Evolutionary conservation across 1,140 invertebrate genomes (phyloP).

Genomic region (Brachionus manjavacas): DNA sequence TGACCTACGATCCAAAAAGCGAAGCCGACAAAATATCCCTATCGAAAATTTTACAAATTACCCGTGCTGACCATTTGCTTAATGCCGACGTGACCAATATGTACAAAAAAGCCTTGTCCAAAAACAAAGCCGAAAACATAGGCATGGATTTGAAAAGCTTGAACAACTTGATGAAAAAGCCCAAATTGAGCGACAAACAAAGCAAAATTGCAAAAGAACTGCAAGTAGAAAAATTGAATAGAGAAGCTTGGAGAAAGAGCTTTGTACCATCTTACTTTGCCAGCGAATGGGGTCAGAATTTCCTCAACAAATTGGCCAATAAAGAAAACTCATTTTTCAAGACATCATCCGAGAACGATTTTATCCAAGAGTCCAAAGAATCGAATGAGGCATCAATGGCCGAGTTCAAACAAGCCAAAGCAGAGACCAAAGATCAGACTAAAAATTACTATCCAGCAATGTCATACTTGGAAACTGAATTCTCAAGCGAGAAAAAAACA

Average conservation of each 20-base stretch:
- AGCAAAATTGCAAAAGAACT: neutral
- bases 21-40: neutral
- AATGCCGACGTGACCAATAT: neutral
- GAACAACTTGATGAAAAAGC: neutral
- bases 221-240: neutral
- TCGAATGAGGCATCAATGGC: neutral
- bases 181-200: neutral
- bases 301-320: slow-evolving; percentile 44
- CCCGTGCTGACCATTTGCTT: neutral
- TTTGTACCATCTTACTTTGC: slow-evolving; percentile 55
- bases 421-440: neutral
- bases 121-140: neutral
- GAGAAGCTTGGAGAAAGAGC: neutral
- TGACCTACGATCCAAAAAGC: neutral
- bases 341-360: slow-evolving; percentile 24
- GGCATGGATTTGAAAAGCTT: neutral
- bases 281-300: slow-evolving; percentile 55
- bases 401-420: neutral
- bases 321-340: slow-evolving; percentile 36
- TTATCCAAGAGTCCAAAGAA: slow-evolving; percentile 12
- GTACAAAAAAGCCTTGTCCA: slow-evolving; percentile 19
- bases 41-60: neutral
- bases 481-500: neutral
- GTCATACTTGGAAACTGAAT: slow-evolving; percentile 25
- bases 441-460: slow-evolving; percentile 13